Conservation (phyloP, 2,113 vertebrate genomes). For the Fulmarus glacialis region DNA sequence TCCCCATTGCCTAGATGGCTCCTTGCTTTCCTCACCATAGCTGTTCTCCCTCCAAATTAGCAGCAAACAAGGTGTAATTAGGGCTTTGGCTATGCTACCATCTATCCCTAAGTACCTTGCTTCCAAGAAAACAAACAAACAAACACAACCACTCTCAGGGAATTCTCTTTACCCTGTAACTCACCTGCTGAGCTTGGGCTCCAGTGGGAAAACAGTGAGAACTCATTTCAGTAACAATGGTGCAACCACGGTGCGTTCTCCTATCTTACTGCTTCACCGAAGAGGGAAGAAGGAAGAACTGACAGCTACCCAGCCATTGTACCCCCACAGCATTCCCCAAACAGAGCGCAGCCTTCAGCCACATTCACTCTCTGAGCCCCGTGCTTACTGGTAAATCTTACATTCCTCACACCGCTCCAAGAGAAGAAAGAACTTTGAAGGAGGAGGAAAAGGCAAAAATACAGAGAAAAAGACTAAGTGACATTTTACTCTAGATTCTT, state of each 20-base stretch:
- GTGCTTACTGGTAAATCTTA: not conserved
- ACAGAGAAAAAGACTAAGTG: not conserved
- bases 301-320: not conserved
- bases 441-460: not conserved
- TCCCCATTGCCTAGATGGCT: not conserved
- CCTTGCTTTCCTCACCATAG: not conserved
- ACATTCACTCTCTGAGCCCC: not conserved
- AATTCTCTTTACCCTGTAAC: not conserved
- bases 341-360: not conserved
- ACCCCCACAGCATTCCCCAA: too few species aligned
- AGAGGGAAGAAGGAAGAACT: not conserved
- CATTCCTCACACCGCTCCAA: fast-evolving
- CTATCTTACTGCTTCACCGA: not conserved
- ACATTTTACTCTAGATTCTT: not conserved
- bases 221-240: not conserved
- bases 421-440: not conserved
- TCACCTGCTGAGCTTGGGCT: not conserved
- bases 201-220: not conserved
- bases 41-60: not conserved
- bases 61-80: not conserved
- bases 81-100: not conserved
- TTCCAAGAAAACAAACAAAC: not conserved
- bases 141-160: too few species aligned
- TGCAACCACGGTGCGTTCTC: not conserved
- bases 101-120: not conserved